A percentile compares a stretch with the other conserved stretches of the same genome.
Conservation (phyloP, 2,113 vertebrate species). For the Heliornis fulica region DNA sequence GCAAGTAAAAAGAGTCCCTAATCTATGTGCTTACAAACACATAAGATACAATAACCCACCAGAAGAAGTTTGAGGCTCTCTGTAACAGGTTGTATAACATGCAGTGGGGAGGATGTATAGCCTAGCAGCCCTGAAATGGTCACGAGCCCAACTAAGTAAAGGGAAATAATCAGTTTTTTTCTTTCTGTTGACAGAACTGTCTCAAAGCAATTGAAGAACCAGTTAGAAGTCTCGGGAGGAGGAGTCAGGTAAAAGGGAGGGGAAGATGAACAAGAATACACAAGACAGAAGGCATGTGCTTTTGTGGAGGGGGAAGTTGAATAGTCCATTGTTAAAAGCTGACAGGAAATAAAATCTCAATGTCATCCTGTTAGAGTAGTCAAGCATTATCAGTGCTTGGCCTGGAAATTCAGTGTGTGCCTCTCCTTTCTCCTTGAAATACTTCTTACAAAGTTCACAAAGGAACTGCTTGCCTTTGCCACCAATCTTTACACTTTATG, state of each 20-base stretch:
- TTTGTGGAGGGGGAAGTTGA: not conserved
- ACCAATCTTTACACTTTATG: rapidly evolving
- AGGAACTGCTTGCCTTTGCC: not conserved
- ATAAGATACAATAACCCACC: not conserved
- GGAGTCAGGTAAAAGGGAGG: not conserved
- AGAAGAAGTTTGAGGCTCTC: not conserved
- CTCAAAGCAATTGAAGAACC: not conserved
- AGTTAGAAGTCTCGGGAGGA: not conserved
- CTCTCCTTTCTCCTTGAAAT: not conserved
- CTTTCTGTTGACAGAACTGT: not conserved
- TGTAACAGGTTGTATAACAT: not conserved
- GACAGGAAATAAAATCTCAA: not conserved
- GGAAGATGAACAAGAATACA: not conserved
- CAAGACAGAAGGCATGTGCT: not conserved
- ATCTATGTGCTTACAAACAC: not conserved
- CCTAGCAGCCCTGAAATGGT: not conserved
- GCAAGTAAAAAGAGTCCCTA: not conserved
- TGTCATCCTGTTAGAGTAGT: not conserved
- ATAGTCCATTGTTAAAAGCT: not conserved
- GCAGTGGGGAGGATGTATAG: not conserved
- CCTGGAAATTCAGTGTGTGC: not conserved
- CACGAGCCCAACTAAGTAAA: not conserved
- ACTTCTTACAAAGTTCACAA: not conserved
- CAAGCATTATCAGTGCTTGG: not conserved
- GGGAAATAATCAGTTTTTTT: not conserved